Conservation (phyloP, 2,113 vertebrate species). For the Heterochromis multidens region DNA sequence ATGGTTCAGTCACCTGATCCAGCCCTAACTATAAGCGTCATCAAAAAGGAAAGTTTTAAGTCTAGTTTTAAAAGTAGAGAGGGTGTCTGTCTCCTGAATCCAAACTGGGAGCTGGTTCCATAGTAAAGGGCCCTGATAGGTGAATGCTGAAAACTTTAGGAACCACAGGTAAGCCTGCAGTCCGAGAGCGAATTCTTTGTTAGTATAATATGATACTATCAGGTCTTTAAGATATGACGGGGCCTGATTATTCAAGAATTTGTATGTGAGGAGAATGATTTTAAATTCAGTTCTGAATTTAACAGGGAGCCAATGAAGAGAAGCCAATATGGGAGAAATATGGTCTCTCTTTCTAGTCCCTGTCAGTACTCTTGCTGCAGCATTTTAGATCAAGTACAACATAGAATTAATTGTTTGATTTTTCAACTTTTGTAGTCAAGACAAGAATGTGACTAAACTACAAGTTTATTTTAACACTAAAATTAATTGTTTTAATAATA, state of each 20-base stretch:
- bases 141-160: no score
- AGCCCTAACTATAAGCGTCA: no score
- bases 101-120: neutral
- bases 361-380: neutral
- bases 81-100: rapidly evolving
- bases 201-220: neutral
- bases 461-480: no score
- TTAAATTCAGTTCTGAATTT: neutral
- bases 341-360: neutral
- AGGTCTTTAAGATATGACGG: rapidly evolving
- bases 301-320: neutral
- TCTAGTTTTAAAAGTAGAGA: no score
- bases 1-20: no score
- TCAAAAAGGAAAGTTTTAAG: no score
- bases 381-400: neutral
- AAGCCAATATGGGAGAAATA: neutral
- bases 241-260: rapidly evolving
- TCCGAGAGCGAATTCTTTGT: neutral
- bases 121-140: no score
- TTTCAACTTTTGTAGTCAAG: neutral
- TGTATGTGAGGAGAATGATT: neutral
- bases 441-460: neutral
- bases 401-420: neutral
- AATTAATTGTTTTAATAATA: neutral
- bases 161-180: neutral